These are phyloP conservation scores for Micrastur ruficollis DNA, from an alignment of 2,797 vertebrate genomes.

Conservation along the genomic window DNA sequence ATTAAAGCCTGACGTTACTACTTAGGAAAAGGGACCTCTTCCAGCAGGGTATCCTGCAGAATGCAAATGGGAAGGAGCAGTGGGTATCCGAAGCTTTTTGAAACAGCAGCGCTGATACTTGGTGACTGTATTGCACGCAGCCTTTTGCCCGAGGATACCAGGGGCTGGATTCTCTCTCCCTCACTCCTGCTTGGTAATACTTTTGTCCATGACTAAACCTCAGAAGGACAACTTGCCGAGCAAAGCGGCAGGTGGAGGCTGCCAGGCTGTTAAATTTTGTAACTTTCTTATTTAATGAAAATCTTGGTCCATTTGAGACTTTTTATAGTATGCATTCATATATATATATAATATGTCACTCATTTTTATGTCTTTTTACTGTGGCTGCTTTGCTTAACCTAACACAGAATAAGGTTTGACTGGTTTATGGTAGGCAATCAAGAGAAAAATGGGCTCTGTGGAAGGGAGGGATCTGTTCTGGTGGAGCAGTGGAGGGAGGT, in stretches of 20 bases:
- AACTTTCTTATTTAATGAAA: not conserved
- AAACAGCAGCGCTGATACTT: not conserved
- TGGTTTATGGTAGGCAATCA: constrained; percentile 22
- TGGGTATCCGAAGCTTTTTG: not conserved
- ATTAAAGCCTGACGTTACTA: not conserved
- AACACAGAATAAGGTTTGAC: not conserved
- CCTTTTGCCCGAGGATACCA: not conserved
- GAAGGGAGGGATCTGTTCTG: not conserved
- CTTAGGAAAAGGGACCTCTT: not conserved
- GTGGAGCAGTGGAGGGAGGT: not conserved
- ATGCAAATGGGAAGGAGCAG: not conserved
- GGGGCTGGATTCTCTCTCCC: not conserved
- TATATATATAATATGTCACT: not conserved
- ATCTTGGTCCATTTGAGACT: not conserved
- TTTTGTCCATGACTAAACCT: not conserved
- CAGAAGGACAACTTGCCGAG: not conserved
- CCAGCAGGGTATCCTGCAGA: not conserved
- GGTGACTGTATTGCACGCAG: not conserved
- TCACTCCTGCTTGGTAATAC: not conserved
- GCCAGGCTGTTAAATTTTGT: not conserved
- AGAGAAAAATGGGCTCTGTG: not conserved
- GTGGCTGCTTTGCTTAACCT: not conserved
- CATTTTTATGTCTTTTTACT: not conserved
- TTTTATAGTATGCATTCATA: not conserved
- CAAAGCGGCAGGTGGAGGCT: not conserved